Conservation (phyloP, 2,888 invertebrate species). For the Ennomos erosarius region DNA sequence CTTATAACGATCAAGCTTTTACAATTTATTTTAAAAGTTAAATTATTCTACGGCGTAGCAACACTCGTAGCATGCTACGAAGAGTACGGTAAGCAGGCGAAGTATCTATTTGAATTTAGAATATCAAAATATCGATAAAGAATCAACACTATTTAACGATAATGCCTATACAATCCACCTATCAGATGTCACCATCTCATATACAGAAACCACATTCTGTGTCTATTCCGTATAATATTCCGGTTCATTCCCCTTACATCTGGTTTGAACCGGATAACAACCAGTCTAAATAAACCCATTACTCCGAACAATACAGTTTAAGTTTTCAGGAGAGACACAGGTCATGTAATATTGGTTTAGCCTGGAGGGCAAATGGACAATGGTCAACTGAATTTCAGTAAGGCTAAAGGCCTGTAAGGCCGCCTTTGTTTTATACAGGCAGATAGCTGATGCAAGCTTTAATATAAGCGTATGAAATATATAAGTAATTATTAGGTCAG, state of each 20-base stretch:
- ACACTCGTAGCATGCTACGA: no score
- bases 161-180: constrained; percentile 50
- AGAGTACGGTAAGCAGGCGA: no score
- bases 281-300: constrained; percentile 54
- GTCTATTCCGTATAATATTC: constrained; percentile 72
- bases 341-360: constrained; percentile 46
- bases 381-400: constrained; percentile 64
- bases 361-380: constrained; percentile 66
- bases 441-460: constrained; percentile 49
- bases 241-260: constrained; percentile 69
- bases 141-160: constrained; percentile 40
- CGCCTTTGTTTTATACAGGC: constrained; percentile 64
- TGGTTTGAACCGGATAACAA: constrained; percentile 55
- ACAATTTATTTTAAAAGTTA: no score
- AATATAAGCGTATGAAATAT: constrained; percentile 44
- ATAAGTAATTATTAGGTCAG: not conserved
- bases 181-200: constrained; percentile 74
- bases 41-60: no score
- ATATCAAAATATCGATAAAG: constrained; percentile 25
- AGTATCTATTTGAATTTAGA: constrained; percentile 1
- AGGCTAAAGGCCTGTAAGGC: constrained; percentile 59
- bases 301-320: constrained; percentile 35
- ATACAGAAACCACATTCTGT: constrained; percentile 76
- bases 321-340: constrained; percentile 40
- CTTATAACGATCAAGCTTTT: no score